Percentiles rank a stretch among this genome's conserved stretches.
Evolutionary conservation across 2,888 invertebrate genomes (phyloP).

Genomic region (Glyphotaelius pellucidus): DNA sequence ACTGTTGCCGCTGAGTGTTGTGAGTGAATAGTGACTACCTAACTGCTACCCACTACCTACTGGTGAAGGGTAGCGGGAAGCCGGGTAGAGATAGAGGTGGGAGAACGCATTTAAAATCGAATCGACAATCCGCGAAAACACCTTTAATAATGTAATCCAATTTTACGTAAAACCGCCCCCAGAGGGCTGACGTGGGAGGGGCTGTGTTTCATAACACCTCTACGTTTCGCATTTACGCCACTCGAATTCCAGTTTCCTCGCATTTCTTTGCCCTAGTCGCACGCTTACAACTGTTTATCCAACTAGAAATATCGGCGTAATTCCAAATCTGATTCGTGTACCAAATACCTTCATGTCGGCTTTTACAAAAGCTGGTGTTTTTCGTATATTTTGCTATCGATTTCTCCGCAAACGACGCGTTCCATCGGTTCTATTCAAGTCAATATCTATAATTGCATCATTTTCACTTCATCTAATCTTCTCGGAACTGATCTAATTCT

Average conservation of each 20-base stretch:
- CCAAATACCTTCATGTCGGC: background rate
- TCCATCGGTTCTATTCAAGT: background rate
- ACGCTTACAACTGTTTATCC: background rate
- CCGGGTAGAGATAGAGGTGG: background rate
- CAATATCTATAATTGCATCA: background rate
- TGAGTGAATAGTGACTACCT: background rate
- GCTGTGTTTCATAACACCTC: constrained; percentile 5
- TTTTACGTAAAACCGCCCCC: constrained; percentile 32
- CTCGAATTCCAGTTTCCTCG: background rate
- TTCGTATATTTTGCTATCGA: background rate
- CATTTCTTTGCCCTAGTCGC: constrained; percentile 2
- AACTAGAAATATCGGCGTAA: background rate
- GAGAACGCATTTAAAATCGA: background rate
- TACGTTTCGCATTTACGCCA: background rate
- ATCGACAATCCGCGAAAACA: background rate
- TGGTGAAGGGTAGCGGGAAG: background rate
- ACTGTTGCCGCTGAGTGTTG: background rate
- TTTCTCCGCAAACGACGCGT: background rate
- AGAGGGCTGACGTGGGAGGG: constrained; percentile 6
- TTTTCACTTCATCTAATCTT: background rate
- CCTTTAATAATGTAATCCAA: constrained; percentile 43
- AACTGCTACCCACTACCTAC: too few relatives aligned
- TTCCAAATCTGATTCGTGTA: background rate
- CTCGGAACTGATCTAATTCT: background rate
- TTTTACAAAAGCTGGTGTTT: background rate